Conservation (phyloP, 1,140 invertebrate species). For the Argopecten irradians region DNA sequence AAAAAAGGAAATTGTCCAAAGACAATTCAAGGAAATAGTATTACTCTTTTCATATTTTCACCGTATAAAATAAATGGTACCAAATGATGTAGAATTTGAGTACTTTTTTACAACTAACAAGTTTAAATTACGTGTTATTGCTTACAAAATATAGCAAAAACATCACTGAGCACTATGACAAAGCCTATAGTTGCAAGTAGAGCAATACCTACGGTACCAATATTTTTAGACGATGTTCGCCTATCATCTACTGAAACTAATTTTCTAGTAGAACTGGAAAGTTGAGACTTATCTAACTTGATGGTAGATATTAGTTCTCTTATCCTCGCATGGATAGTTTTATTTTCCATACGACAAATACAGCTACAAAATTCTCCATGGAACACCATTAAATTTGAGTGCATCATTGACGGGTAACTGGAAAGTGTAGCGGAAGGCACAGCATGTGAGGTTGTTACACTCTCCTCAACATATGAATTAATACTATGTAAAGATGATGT, state of each 20-base stretch:
- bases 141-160: neutral
- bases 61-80: too few relatives aligned
- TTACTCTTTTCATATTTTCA: too few relatives aligned
- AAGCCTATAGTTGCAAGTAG: neutral
- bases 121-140: too few relatives aligned
- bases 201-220: neutral
- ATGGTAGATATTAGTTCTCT: neutral
- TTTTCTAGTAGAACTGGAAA: neutral
- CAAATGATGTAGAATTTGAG: too few relatives aligned
- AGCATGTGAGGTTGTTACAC: neutral
- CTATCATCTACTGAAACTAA: neutral
- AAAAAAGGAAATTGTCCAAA: too few relatives aligned
- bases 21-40: too few relatives aligned
- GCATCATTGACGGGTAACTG: neutral
- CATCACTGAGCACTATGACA: neutral
- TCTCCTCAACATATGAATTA: neutral
- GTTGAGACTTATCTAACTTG: neutral
- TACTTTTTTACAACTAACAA: too few relatives aligned
- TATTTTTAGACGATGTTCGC: neutral
- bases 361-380: neutral
- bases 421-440: neutral
- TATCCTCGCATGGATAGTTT: neutral
- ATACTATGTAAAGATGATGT: neutral
- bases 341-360: neutral
- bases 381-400: neutral